phyloP scores from a whole-genome alignment of 2,797 vertebrate genomes.

The Hyperoplus immaculatus region DNA sequence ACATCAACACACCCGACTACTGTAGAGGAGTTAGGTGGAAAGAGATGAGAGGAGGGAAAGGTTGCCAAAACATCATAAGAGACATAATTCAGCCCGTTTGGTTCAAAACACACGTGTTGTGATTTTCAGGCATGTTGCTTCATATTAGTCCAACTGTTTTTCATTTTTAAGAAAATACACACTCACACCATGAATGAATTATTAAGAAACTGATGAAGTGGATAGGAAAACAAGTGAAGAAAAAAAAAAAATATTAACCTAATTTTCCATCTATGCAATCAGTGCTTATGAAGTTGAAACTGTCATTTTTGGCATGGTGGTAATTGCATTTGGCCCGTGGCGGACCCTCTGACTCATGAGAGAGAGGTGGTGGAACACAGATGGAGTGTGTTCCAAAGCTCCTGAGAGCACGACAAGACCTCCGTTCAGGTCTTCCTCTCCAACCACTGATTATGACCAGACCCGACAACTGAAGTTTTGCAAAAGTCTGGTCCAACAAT shows the following conservation, averaged over 20 bases:
- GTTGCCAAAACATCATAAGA: conserved; percentile 32
- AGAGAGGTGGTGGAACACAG: conserved; percentile 87
- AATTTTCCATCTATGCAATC: conserved; percentile 79
- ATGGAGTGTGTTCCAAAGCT: conserved; percentile 86
- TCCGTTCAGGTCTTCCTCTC: conserved; percentile 80
- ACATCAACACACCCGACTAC: conserved; percentile 8
- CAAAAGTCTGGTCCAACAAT: conserved; percentile 46
- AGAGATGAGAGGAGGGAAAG: conserved; percentile 28
- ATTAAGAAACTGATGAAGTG: conserved; percentile 49
- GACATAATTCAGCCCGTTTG: conserved; percentile 25
- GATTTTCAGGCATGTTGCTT: conserved; percentile 46
- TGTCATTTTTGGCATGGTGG: conserved; percentile 89
- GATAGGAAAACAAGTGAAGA: conserved; percentile 33
- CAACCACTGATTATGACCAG: conserved; percentile 68
- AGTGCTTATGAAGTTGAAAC: conserved; percentile 85
- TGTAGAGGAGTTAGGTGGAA: conserved; percentile 8
- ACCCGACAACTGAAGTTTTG: conserved; percentile 56
- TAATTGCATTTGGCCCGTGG: conserved; percentile 90
- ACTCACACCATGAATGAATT: conserved; percentile 43
- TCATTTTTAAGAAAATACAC: conserved; percentile 39
- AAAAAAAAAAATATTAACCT: conserved; percentile 55
- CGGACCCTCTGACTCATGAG: conserved; percentile 87
- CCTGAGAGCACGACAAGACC: conserved; percentile 75
- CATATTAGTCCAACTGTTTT: conserved; percentile 46
- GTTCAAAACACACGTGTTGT: conserved; percentile 41